These are phyloP conservation scores for Zootoca vivipara DNA, from an alignment of 2,113 vertebrate genomes.

Conservation along the genomic window DNA sequence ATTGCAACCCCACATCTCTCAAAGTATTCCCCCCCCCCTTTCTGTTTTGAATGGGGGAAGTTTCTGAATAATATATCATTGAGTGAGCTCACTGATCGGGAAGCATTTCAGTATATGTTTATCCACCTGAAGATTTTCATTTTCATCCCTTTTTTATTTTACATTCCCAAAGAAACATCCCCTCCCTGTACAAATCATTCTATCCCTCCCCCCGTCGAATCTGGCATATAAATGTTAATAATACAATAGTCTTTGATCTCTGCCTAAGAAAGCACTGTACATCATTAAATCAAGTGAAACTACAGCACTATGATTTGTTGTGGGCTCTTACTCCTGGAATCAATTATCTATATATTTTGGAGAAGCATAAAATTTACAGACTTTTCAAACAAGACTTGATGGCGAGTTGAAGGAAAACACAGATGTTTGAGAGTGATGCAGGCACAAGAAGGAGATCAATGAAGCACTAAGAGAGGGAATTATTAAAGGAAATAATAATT, in stretches of 20 bases:
- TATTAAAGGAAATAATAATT: constrained; percentile 66
- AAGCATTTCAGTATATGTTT: constrained; percentile 37
- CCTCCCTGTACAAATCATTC: constrained; percentile 26
- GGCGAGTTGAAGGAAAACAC: constrained; percentile 60
- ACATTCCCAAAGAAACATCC: constrained; percentile 37
- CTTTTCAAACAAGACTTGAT: constrained; percentile 66
- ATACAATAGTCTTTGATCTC: constrained; percentile 72
- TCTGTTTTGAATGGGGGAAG: constrained; percentile 17
- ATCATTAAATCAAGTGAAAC: constrained; percentile 69
- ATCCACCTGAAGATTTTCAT: constrained; percentile 41
- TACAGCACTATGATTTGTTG: constrained; percentile 65
- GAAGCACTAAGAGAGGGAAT: constrained; percentile 53
- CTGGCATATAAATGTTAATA: constrained; percentile 68
- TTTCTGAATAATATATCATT: not conserved
- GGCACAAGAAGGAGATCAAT: constrained; percentile 68
- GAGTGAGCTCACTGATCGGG: constrained; percentile 20
- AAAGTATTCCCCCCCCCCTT: constrained; percentile 6
- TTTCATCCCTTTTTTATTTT: constrained; percentile 51
- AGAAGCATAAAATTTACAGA: constrained; percentile 67
- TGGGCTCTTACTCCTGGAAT: constrained; percentile 66
- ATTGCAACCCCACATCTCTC: not conserved
- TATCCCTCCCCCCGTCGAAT: constrained; percentile 48
- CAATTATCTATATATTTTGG: constrained; percentile 72
- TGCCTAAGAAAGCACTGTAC: constrained; percentile 68
- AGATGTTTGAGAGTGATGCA: constrained; percentile 68